Percentiles rank a stretch among this genome's conserved stretches.
Evolutionary conservation across 2,113 vertebrate species (phyloP).

Genomic region (Prunella fulvescens): DNA sequence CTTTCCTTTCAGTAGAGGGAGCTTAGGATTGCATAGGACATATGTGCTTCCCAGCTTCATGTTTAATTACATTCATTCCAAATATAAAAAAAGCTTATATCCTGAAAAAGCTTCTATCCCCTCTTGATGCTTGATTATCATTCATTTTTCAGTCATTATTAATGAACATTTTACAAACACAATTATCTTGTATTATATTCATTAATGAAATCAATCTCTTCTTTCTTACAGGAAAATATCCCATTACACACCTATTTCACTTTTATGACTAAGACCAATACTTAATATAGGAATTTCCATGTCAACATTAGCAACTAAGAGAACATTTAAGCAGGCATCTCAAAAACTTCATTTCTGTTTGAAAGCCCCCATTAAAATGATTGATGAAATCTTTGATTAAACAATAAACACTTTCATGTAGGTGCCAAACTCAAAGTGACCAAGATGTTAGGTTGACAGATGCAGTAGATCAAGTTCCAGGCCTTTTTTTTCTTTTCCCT

Average conservation of each 20-base stretch:
- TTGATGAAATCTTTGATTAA: neutral
- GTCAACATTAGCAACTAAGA: neutral
- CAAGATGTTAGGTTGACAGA: neutral
- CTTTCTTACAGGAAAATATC: neutral
- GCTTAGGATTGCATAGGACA: neutral
- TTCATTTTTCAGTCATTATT: neutral
- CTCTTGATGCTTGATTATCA: neutral
- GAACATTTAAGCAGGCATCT: neutral
- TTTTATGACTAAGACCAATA: neutral
- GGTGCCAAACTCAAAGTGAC: neutral
- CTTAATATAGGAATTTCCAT: neutral
- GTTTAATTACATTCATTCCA: neutral
- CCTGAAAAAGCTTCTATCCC: neutral
- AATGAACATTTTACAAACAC: neutral
- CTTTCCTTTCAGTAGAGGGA: neutral
- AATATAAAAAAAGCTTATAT: rapidly evolving
- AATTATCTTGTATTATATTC: neutral
- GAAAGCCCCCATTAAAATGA: neutral
- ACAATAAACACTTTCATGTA: neutral
- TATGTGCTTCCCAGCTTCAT: neutral
- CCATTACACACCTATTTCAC: neutral
- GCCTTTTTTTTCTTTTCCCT: too few relatives aligned
- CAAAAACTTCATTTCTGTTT: neutral
- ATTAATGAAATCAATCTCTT: neutral
- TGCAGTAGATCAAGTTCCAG: neutral